phyloP scores from a whole-genome alignment of 2,113 vertebrate species.

The Melanotaenia duboulayi region DNA sequence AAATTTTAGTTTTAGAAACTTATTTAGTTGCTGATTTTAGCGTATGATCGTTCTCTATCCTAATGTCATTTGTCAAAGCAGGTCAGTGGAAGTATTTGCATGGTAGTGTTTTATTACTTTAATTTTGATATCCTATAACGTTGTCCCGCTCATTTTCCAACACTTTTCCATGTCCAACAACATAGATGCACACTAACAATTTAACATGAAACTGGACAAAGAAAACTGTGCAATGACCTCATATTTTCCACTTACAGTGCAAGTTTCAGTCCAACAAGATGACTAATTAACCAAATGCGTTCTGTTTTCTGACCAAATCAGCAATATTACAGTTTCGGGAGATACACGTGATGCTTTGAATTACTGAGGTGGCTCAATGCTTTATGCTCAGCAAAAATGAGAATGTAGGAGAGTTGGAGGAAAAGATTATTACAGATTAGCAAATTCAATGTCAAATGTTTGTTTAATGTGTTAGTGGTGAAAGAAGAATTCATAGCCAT shows the following conservation, averaged over 20 bases:
- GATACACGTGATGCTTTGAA: slow-evolving; percentile 41
- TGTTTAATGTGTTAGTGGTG: too few species aligned
- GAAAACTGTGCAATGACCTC: background rate
- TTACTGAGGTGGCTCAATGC: background rate
- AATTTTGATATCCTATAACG: background rate
- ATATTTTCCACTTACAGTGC: slow-evolving; percentile 61
- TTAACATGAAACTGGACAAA: background rate
- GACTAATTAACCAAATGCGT: slow-evolving; percentile 61
- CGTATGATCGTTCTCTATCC: background rate
- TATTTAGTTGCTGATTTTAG: slow-evolving; percentile 4
- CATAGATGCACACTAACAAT: background rate
- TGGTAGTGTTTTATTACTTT: background rate
- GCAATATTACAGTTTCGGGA: slow-evolving; percentile 53
- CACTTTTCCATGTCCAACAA: background rate
- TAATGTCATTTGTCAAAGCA: background rate
- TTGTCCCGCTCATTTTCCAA: background rate
- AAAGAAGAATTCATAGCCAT: background rate
- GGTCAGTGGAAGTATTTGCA: slow-evolving; percentile 4
- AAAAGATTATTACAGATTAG: background rate
- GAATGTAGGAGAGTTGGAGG: background rate
- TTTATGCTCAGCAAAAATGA: background rate
- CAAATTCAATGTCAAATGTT: background rate
- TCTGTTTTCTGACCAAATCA: slow-evolving; percentile 43
- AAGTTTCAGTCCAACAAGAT: slow-evolving; percentile 43
- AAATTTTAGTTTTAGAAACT: slow-evolving; percentile 22